Conservation (phyloP, 1,140 invertebrate genomes). For the Manduca sexta region DNA sequence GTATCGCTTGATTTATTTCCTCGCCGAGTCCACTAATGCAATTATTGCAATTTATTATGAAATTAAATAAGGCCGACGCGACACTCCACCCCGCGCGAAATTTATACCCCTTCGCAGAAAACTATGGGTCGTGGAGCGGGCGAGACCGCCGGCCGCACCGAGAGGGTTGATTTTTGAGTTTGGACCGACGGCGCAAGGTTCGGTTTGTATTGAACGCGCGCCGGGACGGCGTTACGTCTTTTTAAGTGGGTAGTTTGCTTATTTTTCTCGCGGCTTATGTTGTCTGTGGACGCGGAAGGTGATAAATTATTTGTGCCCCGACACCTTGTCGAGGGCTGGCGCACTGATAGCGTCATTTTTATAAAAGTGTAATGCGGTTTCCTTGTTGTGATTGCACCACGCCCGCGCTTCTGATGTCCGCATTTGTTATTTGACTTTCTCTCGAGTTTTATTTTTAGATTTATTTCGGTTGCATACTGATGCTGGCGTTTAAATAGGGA, state of each 20-base stretch:
- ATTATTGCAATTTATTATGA: conserved; percentile 72
- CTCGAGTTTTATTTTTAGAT: conserved; percentile 11
- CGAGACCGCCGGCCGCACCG: conserved; percentile 29
- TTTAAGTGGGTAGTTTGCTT: conserved; percentile 67
- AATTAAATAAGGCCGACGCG: conserved; percentile 67
- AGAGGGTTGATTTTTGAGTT: conserved; percentile 51
- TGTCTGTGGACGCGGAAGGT: conserved; percentile 55
- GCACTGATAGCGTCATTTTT: conserved; percentile 65
- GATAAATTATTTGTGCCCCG: conserved; percentile 67
- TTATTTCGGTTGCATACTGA: not conserved
- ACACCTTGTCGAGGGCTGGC: conserved; percentile 50
- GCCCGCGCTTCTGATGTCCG: not conserved
- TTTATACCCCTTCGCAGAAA: conserved; percentile 62
- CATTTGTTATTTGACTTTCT: conserved; percentile 13
- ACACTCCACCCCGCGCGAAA: conserved; percentile 41
- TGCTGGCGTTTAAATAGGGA: not conserved
- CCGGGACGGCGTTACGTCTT: conserved; percentile 27
- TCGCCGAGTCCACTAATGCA: conserved; percentile 51
- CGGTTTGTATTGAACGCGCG: conserved; percentile 21
- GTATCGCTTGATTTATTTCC: conserved; percentile 59
- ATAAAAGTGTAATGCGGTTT: conserved; percentile 68
- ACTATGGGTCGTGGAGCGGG: conserved; percentile 33
- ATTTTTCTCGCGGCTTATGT: conserved; percentile 67
- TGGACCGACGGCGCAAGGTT: conserved; percentile 33
- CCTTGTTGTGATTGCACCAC: conserved; percentile 55